These are phyloP conservation scores for Prunella fulvescens DNA, from an alignment of 2,113 vertebrate genomes.

Conservation along the genomic window DNA sequence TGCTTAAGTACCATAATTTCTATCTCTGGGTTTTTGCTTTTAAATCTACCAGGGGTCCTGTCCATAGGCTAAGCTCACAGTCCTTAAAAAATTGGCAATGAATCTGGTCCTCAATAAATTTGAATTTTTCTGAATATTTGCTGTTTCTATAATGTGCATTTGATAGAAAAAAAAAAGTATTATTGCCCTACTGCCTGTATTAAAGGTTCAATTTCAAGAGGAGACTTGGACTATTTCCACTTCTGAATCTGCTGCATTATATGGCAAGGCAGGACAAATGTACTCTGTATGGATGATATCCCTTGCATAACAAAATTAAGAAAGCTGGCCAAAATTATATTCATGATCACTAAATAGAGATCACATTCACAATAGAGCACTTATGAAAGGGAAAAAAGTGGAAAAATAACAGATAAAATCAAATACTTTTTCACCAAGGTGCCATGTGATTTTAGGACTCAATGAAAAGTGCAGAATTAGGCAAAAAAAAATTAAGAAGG, in stretches of 20 bases:
- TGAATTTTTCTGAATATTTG: background rate
- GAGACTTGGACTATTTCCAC: background rate
- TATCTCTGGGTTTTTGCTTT: background rate
- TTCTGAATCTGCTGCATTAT: background rate
- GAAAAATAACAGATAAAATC: background rate
- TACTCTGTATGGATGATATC: background rate
- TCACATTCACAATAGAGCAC: background rate
- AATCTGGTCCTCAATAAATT: background rate
- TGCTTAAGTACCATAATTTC: background rate
- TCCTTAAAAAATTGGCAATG: background rate
- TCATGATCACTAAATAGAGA: background rate
- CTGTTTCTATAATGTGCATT: background rate
- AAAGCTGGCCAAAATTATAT: background rate
- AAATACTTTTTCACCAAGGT: background rate
- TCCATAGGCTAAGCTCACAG: background rate
- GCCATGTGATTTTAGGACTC: background rate
- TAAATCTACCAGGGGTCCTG: background rate
- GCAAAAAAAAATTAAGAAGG: background rate
- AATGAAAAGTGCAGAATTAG: background rate
- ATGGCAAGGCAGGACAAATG: background rate
- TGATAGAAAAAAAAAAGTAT: background rate
- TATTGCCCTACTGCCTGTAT: background rate
- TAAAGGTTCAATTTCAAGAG: background rate
- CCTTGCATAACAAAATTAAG: background rate
- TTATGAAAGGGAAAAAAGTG: background rate